These are phyloP conservation scores for Oncorhynchus gorbuscha DNA, from an alignment of 2,113 vertebrate species.

Conservation along the genomic window DNA sequence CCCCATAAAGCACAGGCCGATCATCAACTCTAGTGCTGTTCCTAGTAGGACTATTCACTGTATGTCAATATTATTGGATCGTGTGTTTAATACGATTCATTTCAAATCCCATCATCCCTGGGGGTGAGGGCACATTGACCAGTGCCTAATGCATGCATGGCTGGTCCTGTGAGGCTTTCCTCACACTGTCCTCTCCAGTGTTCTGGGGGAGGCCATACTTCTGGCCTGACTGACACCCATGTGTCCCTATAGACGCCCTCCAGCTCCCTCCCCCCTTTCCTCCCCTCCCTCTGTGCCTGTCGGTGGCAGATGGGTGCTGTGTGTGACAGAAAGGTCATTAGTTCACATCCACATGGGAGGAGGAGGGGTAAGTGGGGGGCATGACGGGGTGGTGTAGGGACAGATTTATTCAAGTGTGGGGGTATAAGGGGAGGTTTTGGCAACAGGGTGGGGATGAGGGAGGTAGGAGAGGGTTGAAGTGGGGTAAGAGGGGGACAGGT, in stretches of 20 bases:
- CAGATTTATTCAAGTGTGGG: too few relatives aligned
- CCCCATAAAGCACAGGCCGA: too few relatives aligned
- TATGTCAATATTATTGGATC: too few relatives aligned
- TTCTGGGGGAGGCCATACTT: background rate
- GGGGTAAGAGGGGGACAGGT: background rate
- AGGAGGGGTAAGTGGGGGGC: background rate
- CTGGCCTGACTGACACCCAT: background rate
- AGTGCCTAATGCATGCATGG: background rate
- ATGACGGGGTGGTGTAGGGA: too few relatives aligned
- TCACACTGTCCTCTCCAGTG: background rate
- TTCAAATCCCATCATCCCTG: background rate
- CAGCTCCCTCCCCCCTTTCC: conserved; percentile 11
- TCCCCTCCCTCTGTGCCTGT: conserved; percentile 56
- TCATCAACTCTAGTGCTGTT: too few relatives aligned
- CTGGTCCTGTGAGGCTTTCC: background rate
- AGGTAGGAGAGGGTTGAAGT: conserved; percentile 30
- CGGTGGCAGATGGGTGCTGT: conserved; percentile 78
- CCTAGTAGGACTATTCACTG: too few relatives aligned
- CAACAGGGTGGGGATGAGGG: too few relatives aligned
- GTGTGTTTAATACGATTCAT: too few relatives aligned
- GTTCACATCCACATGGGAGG: conserved; percentile 75
- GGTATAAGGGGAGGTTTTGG: too few relatives aligned
- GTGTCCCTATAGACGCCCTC: background rate
- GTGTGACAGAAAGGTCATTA: conserved; percentile 75
- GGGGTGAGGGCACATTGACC: background rate